Evolutionary conservation across 2,113 vertebrate species (phyloP).

Genomic region (Thoracochromis brauschi): DNA sequence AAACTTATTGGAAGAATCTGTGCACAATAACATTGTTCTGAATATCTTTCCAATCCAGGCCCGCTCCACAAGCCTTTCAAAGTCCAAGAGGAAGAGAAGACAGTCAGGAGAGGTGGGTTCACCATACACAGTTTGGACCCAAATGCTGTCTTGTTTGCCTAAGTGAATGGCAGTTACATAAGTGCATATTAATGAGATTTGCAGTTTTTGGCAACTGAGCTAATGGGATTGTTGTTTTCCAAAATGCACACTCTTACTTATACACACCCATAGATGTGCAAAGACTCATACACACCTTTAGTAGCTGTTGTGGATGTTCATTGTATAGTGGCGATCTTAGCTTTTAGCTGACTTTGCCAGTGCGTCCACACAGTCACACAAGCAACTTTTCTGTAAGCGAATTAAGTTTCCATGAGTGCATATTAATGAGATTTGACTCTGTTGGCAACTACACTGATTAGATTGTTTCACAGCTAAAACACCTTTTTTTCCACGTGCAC

Average conservation of each 20-base stretch:
- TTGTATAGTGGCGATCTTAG: background rate
- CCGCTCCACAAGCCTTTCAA: background rate
- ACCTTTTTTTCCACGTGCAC: background rate
- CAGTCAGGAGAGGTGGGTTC: constrained; percentile 77
- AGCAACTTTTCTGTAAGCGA: constrained; percentile 10
- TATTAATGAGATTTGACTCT: constrained; percentile 58
- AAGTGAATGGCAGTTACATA: constrained; percentile 11
- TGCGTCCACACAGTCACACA: background rate
- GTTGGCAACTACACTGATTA: constrained; percentile 31
- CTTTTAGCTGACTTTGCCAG: constrained; percentile 24
- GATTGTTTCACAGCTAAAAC: constrained; percentile 20
- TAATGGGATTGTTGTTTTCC: constrained; percentile 42
- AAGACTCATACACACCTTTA: background rate
- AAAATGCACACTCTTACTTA: background rate
- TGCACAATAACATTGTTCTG: background rate
- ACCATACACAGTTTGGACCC: background rate
- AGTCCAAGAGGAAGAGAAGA: constrained; percentile 81
- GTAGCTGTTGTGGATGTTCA: background rate
- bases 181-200: constrained; percentile 61
- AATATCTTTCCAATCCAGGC: background rate
- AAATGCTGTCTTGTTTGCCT: background rate
- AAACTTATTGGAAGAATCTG: background rate
- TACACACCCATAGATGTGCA: background rate
- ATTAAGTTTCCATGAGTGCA: constrained; percentile 48
- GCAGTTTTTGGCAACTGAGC: constrained; percentile 27